Evolutionary conservation across 92 coral and sea anemone genomes (phyloP), one percentile per base, ranked within the genome.

Genomic region (Epizoanthus scotinus): DNA sequence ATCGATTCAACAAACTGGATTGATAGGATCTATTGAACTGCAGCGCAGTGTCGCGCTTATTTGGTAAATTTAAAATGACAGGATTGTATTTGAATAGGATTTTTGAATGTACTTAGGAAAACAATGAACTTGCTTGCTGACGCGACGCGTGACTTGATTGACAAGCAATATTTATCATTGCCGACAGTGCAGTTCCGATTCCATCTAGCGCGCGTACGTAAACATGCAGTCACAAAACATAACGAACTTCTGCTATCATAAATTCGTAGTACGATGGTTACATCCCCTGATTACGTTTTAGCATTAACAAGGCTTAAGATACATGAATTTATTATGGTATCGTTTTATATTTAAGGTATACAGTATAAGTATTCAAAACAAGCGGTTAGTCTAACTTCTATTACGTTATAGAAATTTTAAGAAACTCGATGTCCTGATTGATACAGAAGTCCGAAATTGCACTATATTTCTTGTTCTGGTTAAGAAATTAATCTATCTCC

Each of bases 91-190:
- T 47, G 17, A 47, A 47, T 47, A 42, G 10, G 15, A 2, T 44
- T 44, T 44, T 8, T 8, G 52, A 44, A 8, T 8, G 14, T 13
- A 29, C 69, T 27, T 27, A 0, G n/a, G 9, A 64, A 64, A 64
- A 38, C 28, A 63, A 63, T 42, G n/a, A 21, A 18, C 25, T 34
- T 36, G 81, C 17, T 75, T 59, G 65, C 25, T 55, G 68, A 75
- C 56, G 55, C 81, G 68, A 75, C 56, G 55, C 81, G 68, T 75
- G 67, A 75, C 42, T 34, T 75, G 81, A 75, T 75, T 75, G 81
- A 75, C 68, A 75, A 53, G 57, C 44, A n/a, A 58, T 57, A 38
- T n/a, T n/a, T n/a, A n/a, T n/a, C n/a, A n/a, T 38, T 44, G 73
- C n/a, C 24, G 19, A 75, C 54, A 38, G 34, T n/a, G 49, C 34